Base-by-base conservation (phyloP, 2,797 vertebrate species). In the Enteromius treurensis region DNA sequence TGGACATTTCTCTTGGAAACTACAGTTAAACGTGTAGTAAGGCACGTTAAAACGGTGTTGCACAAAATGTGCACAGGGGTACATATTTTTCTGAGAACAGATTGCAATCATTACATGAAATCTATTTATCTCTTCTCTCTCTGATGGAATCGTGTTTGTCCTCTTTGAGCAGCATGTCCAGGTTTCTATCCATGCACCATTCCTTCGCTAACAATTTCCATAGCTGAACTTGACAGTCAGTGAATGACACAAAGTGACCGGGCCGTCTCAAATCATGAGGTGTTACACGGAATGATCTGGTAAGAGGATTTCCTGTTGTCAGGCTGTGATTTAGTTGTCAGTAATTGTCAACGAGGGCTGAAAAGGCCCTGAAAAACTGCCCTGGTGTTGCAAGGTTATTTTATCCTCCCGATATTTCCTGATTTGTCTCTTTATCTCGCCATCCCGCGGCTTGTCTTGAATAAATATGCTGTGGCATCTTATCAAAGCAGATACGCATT, bases 321-420 rank as follows among this genome's bases (percentile, higher is more conserved):
- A 88, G 81, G 70, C 85, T 85, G 78, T 81, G 87, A 84, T 86
- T 85, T 88, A 82, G 40, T 55, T 84, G 86, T 81, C 81, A 84
- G 84, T 87, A 83, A 87, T 84, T 82, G 78, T 86, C 40, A 79
- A 29, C 10, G 15, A 75, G 32, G 42, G 47, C 29, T 62, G 26
- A 8, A 69, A 13, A 82, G 45, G 42, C 15, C 37, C 21, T 40
- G 32, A 23, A 55, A 79, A 85, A 53, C 64, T 68, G 23, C 32
- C 55, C 32, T 21, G 10, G 34, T 8, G 51, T 49, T 26, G 29
- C 15, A 1, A 29, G 45, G 23, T 49, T 58, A 79, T 49, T 82
- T 15, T 77, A 82, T n/a, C 23, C 58, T 34, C 17, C 9, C 76
- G 26, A 84, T 80, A 79, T 69, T 29, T 55, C 74, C 47, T 51